These are phyloP conservation scores for Oreotrochilus melanogaster DNA, from an alignment of 2,113 vertebrate species.

Conservation along the genomic window DNA sequence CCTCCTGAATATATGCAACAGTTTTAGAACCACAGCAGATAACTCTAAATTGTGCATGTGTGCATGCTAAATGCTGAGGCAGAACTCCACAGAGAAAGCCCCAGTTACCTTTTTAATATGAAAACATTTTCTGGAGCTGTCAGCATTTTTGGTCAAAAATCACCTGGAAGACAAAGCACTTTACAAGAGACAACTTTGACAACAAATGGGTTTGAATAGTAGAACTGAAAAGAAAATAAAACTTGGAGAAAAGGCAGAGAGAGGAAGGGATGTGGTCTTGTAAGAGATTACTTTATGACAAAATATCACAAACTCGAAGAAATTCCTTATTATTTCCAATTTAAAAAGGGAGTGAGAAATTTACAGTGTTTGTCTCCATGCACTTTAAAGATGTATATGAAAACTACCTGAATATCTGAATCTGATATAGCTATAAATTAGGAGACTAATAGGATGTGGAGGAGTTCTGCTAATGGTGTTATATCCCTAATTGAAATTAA, in stretches of 20 bases:
- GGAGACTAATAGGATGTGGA: background rate
- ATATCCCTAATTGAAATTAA: background rate
- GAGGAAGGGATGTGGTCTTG: background rate
- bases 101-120: background rate
- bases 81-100: constrained; percentile 21
- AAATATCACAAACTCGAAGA: background rate
- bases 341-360: background rate
- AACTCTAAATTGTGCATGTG: background rate
- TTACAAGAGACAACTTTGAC: constrained; percentile 8
- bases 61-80: constrained; percentile 20
- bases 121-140: constrained; percentile 38
- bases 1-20: background rate
- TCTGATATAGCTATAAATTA: background rate
- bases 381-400: background rate
- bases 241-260: background rate
- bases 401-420: background rate
- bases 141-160: constrained; percentile 39
- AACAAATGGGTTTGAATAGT: background rate
- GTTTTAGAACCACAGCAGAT: constrained; percentile 3
- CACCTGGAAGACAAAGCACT: constrained; percentile 35
- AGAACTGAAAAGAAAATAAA: background rate
- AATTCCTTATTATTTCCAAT: background rate
- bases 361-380: background rate
- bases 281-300: background rate
- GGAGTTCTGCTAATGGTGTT: background rate